Evolutionary conservation across 2,113 vertebrate genomes (phyloP).

Genomic region (Lagopus muta): DNA sequence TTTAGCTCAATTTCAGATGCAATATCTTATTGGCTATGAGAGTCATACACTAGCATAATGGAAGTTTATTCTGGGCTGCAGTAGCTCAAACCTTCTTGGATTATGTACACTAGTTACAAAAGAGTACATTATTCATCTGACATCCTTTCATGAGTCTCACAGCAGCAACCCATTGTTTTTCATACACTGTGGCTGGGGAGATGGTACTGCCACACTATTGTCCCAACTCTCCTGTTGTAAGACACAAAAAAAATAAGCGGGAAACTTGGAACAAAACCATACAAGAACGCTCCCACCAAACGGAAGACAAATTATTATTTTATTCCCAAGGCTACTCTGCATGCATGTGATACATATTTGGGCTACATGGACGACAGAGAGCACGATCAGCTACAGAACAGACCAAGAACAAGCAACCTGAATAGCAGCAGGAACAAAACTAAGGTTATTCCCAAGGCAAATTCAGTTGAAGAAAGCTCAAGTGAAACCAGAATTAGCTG

Average conservation of each 20-base stretch:
- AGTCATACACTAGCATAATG: not conserved
- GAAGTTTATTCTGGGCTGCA: not conserved
- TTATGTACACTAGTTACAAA: not conserved
- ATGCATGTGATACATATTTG: not conserved
- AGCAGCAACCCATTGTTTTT: not conserved
- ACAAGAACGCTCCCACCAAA: not conserved
- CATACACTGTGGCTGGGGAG: not conserved
- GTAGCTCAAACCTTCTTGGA: not conserved
- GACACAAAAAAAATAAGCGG: not conserved
- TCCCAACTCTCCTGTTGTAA: not conserved
- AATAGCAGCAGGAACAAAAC: not conserved
- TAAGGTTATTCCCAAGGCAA: not conserved
- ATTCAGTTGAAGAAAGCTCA: not conserved
- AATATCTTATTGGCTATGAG: not conserved
- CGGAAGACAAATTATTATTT: not conserved
- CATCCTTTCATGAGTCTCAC: not conserved
- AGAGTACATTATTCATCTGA: not conserved
- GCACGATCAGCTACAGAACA: not conserved
- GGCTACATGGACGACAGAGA: not conserved
- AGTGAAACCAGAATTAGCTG: not conserved
- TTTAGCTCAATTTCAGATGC: not conserved
- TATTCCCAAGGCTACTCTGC: not conserved
- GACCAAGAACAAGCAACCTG: not conserved
- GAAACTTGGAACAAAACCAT: not conserved
- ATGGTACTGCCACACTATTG: not conserved